Evolutionary conservation across 2,888 invertebrate genomes (phyloP).

Genomic region (Trimorus sp.): DNA sequence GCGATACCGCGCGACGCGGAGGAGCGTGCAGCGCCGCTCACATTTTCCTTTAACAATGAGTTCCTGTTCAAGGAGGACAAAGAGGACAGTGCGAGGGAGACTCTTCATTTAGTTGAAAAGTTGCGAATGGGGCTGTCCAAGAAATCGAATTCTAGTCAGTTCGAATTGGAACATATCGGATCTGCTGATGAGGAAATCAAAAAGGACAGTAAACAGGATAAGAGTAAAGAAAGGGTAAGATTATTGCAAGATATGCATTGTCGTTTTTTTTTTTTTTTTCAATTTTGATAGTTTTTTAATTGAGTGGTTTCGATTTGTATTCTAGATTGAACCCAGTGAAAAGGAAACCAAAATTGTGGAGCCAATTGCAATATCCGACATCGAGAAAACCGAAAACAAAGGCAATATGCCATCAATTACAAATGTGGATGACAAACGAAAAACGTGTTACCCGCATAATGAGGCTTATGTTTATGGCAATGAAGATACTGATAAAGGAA

Average conservation of each 20-base stretch:
- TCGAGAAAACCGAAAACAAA: conserved; percentile 57
- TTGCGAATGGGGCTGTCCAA: conserved; percentile 88
- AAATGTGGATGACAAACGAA: conserved; percentile 74
- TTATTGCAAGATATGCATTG: too few relatives aligned
- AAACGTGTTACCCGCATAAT: conserved; percentile 74
- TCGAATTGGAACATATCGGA: conserved; percentile 81
- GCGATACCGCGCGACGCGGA: conserved; percentile 85
- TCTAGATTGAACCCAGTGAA: conserved; percentile 46
- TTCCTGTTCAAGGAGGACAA: conserved; percentile 90
- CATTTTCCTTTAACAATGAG: conserved; percentile 86
- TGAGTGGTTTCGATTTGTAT: not conserved
- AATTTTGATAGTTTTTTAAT: too few relatives aligned
- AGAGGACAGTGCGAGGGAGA: conserved; percentile 92
- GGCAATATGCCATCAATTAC: conserved; percentile 41
- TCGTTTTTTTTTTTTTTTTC: not conserved
- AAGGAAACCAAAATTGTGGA: conserved; percentile 62
- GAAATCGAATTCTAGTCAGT: conserved; percentile 84
- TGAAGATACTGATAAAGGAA: conserved; percentile 79
- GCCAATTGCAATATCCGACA: conserved; percentile 32
- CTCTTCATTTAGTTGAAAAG: conserved; percentile 92
- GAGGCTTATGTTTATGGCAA: conserved; percentile 75
- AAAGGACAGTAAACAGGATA: conserved; percentile 70
- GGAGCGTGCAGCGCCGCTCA: conserved; percentile 84
- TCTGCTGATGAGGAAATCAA: conserved; percentile 77
- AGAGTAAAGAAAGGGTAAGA: conserved; percentile 50